Evolutionary conservation across 2,113 vertebrate genomes (phyloP).

Genomic region (Apeltes quadracus): DNA sequence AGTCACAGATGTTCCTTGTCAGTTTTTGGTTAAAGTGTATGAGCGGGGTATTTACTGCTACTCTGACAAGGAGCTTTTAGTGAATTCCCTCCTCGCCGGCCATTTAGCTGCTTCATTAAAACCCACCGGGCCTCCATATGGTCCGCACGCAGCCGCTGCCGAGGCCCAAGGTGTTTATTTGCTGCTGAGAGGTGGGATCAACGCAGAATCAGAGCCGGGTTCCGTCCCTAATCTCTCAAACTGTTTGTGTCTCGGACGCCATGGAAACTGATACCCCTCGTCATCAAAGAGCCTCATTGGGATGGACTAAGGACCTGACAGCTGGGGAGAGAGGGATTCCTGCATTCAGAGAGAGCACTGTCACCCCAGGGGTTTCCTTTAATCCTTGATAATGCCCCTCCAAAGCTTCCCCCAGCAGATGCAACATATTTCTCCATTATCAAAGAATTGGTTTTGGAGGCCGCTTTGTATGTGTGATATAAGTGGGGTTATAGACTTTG

Average conservation of each 20-base stretch:
- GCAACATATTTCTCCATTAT: slow-evolving; percentile 68
- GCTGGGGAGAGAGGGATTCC: slow-evolving; percentile 75
- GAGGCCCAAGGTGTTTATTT: slow-evolving; percentile 79
- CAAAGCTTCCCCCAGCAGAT: slow-evolving; percentile 76
- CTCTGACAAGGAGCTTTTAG: slow-evolving; percentile 72
- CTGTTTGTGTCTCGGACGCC: slow-evolving; percentile 80
- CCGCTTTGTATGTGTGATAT: slow-evolving; percentile 20
- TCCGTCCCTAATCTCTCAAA: slow-evolving; percentile 74
- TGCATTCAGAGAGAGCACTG: slow-evolving; percentile 57
- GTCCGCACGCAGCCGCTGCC: slow-evolving; percentile 49
- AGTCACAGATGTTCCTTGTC: slow-evolving; percentile 65
- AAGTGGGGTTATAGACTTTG: slow-evolving; percentile 7
- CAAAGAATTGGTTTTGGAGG: slow-evolving; percentile 30
- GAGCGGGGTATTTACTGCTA: slow-evolving; percentile 60
- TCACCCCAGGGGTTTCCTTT: slow-evolving; percentile 71
- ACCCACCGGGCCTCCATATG: slow-evolving; percentile 66
- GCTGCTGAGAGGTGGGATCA: slow-evolving; percentile 79
- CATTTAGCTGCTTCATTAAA: slow-evolving; percentile 76
- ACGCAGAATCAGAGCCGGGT: slow-evolving; percentile 69
- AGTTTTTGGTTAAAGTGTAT: slow-evolving; percentile 46
- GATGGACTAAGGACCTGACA: slow-evolving; percentile 77
- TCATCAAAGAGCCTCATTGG: slow-evolving; percentile 79
- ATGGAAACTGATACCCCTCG: slow-evolving; percentile 81
- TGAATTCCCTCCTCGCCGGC: slow-evolving; percentile 65
- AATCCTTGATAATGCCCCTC: slow-evolving; percentile 78